Conservation (phyloP, 2,113 vertebrate species). For the Prunella fulvescens region DNA sequence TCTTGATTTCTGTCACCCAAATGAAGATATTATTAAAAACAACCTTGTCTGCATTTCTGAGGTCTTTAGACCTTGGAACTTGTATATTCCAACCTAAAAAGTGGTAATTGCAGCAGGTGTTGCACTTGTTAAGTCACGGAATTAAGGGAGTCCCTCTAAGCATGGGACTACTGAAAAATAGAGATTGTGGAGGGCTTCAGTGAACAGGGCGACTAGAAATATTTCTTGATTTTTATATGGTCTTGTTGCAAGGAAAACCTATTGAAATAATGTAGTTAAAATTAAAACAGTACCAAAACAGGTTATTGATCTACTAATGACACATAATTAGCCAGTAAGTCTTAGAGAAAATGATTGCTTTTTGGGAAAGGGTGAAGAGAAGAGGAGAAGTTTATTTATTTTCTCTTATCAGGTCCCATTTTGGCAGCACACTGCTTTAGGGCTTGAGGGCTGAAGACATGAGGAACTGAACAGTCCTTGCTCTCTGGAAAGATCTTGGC, state of each 20-base stretch:
- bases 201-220: background rate
- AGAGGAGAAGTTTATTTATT: background rate
- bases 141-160: background rate
- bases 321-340: background rate
- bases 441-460: background rate
- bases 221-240: background rate
- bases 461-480: background rate
- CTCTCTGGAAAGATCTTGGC: background rate
- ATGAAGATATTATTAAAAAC: background rate
- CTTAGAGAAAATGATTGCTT: background rate
- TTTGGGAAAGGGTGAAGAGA: background rate
- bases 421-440: background rate
- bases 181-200: background rate
- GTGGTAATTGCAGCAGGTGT: background rate
- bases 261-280: background rate
- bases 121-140: background rate
- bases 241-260: background rate
- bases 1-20: background rate
- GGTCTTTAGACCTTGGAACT: background rate
- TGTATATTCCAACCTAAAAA: background rate
- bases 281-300: background rate
- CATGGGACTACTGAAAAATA: background rate
- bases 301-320: background rate
- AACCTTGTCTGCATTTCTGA: background rate
- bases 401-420: background rate